Conservation (phyloP, 2,888 invertebrate species). For the Halocaridina rubra region DNA sequence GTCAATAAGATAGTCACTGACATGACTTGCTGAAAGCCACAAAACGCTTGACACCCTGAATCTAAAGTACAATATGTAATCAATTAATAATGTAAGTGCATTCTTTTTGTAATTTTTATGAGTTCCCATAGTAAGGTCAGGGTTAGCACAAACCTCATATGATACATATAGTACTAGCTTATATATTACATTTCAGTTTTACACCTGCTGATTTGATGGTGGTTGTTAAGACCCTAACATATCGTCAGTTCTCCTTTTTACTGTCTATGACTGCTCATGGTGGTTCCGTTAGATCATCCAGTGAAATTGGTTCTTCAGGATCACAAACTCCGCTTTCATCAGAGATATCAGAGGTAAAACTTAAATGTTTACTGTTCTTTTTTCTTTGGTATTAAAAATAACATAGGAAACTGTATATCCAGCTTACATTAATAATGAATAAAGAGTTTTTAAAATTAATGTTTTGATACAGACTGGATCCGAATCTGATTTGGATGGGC, state of each 20-base stretch:
- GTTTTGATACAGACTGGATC: slow-evolving; percentile 42
- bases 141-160: too few relatives aligned
- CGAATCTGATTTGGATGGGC: slow-evolving; percentile 55
- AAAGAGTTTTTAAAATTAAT: neutral
- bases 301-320: slow-evolving; percentile 42
- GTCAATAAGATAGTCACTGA: too few relatives aligned
- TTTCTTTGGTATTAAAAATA: too few relatives aligned
- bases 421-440: neutral
- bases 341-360: slow-evolving; percentile 57
- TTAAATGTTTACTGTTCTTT: too few relatives aligned
- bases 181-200: slow-evolving; percentile 29
- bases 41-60: too few relatives aligned
- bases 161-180: too few relatives aligned
- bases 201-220: slow-evolving; percentile 63
- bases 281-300: slow-evolving; percentile 30
- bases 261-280: slow-evolving; percentile 46
- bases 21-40: too few relatives aligned
- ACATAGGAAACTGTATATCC: neutral
- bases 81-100: too few relatives aligned
- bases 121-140: too few relatives aligned
- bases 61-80: too few relatives aligned
- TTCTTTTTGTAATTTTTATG: too few relatives aligned
- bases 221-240: slow-evolving; percentile 57
- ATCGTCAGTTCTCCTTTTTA: slow-evolving; percentile 62
- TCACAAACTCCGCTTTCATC: slow-evolving; percentile 55